Evolutionary conservation across 2,797 vertebrate species (phyloP).

Genomic region (Hafferia zeledoni): DNA sequence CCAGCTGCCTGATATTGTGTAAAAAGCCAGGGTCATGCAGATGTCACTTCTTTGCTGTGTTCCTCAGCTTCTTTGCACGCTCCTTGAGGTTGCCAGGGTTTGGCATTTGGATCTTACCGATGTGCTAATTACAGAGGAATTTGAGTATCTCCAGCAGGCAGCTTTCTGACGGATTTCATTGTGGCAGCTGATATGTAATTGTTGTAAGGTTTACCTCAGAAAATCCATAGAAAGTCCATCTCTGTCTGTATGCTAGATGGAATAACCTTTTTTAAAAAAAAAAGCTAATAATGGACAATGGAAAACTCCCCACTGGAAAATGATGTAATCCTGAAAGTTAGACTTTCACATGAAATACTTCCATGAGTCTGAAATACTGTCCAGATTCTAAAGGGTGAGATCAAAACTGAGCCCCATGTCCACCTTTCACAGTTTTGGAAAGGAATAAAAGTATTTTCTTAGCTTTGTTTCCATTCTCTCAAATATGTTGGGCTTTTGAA

Average conservation of each 20-base stretch:
- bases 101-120: conserved; percentile 86
- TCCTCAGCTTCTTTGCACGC: conserved; percentile 77
- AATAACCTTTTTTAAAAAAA: background rate
- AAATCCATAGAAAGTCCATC: conserved; percentile 2
- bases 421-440: background rate
- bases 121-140: conserved; percentile 88
- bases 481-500: background rate
- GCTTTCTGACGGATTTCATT: conserved; percentile 67
- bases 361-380: background rate
- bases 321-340: background rate
- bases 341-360: background rate
- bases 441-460: background rate
- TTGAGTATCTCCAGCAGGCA: conserved; percentile 71
- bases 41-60: conserved; percentile 82
- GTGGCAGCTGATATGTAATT: conserved; percentile 77
- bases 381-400: background rate
- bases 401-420: background rate
- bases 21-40: conserved; percentile 78
- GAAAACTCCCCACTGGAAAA: background rate
- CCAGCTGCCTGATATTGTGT: conserved; percentile 83
- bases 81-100: conserved; percentile 86
- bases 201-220: conserved; percentile 57
- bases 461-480: background rate
- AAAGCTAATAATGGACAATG: background rate
- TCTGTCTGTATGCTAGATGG: background rate